These are phyloP conservation scores for Parapsyche elsis DNA, from an alignment of 1,140 invertebrate species.

Conservation along the genomic window DNA sequence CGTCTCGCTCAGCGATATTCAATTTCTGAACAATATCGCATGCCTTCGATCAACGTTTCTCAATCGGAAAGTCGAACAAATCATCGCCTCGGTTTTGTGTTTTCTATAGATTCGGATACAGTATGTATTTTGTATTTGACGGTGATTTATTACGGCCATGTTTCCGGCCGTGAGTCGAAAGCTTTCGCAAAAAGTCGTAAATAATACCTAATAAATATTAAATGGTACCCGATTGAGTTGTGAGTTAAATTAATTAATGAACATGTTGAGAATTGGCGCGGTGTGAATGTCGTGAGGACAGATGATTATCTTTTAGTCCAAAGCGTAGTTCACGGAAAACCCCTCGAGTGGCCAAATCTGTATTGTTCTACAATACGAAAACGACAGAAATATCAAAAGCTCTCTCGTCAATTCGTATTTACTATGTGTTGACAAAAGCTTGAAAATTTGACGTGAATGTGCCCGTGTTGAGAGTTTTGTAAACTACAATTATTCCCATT, in stretches of 20 bases:
- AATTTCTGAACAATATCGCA: conserved; percentile 46
- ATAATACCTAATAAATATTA: not conserved
- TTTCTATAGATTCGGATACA: not conserved
- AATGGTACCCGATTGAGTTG: not conserved
- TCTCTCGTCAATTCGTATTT: too few species aligned
- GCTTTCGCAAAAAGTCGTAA: conserved; percentile 1
- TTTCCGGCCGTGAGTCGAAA: not conserved
- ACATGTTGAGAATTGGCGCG: not conserved
- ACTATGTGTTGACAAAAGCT: too few species aligned
- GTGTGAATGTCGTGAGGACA: conserved; percentile 33
- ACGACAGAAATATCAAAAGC: too few species aligned
- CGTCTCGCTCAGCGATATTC: conserved; percentile 33
- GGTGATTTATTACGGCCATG: not conserved
- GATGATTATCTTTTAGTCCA: conserved; percentile 33
- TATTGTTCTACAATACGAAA: not conserved
- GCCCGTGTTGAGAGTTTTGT: too few species aligned
- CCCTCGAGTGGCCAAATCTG: conserved; percentile 23
- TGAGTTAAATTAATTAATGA: not conserved
- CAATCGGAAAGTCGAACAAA: conserved; percentile 5
- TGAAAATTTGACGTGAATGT: too few species aligned
- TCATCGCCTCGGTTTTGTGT: not conserved
- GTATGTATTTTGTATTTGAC: not conserved
- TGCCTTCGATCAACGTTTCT: conserved; percentile 34
- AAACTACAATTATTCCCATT: too few species aligned
- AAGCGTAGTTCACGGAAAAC: not conserved